Evolutionary conservation across 2,888 invertebrate genomes (phyloP), one percentile per base, ranked within the genome.

Genomic region (Chrysopilus asiliformis): DNA sequence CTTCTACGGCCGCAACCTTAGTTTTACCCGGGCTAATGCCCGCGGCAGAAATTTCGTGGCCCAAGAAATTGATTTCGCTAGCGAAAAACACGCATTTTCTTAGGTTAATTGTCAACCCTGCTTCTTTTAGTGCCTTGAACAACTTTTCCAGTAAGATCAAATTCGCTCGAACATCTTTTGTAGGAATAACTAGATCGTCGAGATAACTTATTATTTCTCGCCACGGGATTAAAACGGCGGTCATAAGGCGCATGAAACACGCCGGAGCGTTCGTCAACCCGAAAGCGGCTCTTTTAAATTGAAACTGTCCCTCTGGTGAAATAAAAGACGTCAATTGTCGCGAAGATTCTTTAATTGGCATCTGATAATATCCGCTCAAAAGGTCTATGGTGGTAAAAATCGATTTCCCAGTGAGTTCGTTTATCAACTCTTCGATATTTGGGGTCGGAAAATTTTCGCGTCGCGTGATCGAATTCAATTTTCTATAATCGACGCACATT

Each of bases 231-330:
- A n/a, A n/a, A n/a, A n/a, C n/a, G n/a, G n/a, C 10, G 10, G 8
- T 29, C n/a, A 34, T 15, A 2, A 39, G 22, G 1, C 38, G n/a
- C 41, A 43, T 39, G 34, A 42, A 55, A 1, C 48, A 45, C 0
- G 52, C 47, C 0, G 53, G 51, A 0, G 50, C 49, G 19, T 48
- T 52, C 1, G 50, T 43, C n/a, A 52, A 16, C 2, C 50, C 52
- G 39, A 53, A 52, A 2, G 50, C 48, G 49, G 52, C 49, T 4
- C 51, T 42, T 5, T 49, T 50, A 32, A 49, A 53, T 31, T 52
- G 47, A 19, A 45, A 53, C 25, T 52, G 51, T 0, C 49, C 51
- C 10, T 48, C 47, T 0, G 51, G 48, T 0, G 49, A 51, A 1
- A 52, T 46, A 32, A 52, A 52, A 3, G 41, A 44, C 2, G 49